Conservation (phyloP, 2,888 invertebrate genomes). For the Polyploca ridens region DNA sequence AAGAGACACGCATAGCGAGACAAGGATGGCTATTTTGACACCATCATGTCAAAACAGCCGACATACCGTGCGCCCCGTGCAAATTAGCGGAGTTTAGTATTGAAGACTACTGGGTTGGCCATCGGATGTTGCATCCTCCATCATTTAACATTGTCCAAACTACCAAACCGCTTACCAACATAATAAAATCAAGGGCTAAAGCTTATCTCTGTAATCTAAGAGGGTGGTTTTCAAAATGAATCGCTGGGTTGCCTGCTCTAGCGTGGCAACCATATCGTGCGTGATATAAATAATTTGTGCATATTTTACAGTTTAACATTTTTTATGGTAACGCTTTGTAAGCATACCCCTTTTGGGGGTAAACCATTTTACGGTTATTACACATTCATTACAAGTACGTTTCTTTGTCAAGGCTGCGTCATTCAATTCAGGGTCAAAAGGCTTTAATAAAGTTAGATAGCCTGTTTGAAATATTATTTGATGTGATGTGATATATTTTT, state of each 20-base stretch:
- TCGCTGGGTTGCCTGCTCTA: conserved; percentile 25
- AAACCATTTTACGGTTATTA: conserved; percentile 19
- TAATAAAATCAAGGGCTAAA: neutral
- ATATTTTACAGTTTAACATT: conserved; percentile 57
- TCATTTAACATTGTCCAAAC: neutral
- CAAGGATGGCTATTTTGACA: too few relatives aligned
- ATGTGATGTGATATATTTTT: too few relatives aligned
- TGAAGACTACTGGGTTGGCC: too few relatives aligned
- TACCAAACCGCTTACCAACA: neutral
- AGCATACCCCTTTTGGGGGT: conserved; percentile 31
- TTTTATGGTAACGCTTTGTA: conserved; percentile 46
- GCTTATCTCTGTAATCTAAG: conserved; percentile 27
- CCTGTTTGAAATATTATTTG: neutral
- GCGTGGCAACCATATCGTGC: conserved; percentile 48
- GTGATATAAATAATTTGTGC: conserved; percentile 63
- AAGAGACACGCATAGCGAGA: too few relatives aligned
- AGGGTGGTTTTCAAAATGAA: conserved; percentile 27
- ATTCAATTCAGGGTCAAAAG: conserved; percentile 7
- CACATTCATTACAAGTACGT: conserved; percentile 9
- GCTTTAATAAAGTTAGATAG: neutral
- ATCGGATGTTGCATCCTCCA: too few relatives aligned
- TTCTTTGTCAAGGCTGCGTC: neutral
- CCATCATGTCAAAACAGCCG: too few relatives aligned
- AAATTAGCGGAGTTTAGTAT: too few relatives aligned
- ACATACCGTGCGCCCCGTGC: too few relatives aligned